phyloP scores from a whole-genome alignment of 2,888 invertebrate species.

The Calameuta idolon region DNA sequence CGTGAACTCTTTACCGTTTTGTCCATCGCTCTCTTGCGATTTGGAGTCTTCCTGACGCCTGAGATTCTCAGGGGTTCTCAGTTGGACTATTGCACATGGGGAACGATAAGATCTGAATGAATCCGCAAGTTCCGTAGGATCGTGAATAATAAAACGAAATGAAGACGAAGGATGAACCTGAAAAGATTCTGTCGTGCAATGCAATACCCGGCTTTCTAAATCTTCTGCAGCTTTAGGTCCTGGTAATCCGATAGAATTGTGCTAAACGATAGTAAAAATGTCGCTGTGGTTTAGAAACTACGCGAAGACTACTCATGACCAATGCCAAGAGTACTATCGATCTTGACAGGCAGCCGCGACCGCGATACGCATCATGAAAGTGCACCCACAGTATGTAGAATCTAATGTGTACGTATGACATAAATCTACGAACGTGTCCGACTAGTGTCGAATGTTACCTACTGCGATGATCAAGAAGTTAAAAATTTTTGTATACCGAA shows the following conservation, averaged over 20 bases:
- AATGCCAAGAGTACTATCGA: conserved; percentile 17
- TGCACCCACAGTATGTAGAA: not conserved
- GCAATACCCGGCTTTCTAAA: not conserved
- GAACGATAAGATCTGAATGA: not conserved
- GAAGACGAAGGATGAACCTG: not conserved
- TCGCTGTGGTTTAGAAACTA: conserved; percentile 37
- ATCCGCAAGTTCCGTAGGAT: not conserved
- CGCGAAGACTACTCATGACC: conserved; percentile 9
- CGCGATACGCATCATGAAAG: not conserved
- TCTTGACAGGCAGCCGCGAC: conserved; percentile 6
- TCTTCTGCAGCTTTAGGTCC: not conserved
- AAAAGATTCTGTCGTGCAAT: not conserved
- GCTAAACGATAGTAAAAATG: conserved; percentile 41
- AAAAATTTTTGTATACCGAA: not conserved
- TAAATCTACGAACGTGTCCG: not conserved
- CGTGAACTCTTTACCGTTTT: not conserved
- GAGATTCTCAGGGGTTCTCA: not conserved
- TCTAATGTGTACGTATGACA: not conserved
- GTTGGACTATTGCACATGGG: not conserved
- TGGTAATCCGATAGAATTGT: conserved; percentile 52
- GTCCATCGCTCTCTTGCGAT: not conserved
- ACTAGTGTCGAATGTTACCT: too few relatives aligned
- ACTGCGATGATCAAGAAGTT: too few relatives aligned
- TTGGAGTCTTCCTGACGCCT: not conserved
- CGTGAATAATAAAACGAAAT: not conserved